Conservation (phyloP, 2,113 vertebrate species). For the Microtus ochrogaster region DNA sequence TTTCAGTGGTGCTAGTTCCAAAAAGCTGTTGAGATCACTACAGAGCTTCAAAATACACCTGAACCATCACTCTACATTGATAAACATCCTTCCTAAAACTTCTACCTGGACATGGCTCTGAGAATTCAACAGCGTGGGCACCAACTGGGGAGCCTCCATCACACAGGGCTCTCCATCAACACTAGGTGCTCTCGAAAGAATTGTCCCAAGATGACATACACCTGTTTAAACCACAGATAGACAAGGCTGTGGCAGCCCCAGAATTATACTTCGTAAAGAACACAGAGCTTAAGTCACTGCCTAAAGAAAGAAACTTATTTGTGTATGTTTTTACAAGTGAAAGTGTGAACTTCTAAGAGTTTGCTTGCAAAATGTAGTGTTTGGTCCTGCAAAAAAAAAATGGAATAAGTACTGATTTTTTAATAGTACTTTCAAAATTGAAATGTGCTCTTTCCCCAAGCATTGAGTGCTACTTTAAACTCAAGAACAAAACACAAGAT, state of each 20-base stretch:
- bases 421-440: neutral
- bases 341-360: neutral
- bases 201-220: neutral
- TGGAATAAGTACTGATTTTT: neutral
- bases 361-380: neutral
- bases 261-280: accelerated
- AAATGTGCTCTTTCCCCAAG: neutral
- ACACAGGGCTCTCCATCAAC: neutral
- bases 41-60: neutral
- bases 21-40: neutral
- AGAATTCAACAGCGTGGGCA: accelerated
- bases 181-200: neutral
- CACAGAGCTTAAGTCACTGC: neutral
- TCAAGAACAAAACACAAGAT: neutral
- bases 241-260: accelerated
- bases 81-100: neutral
- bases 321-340: neutral
- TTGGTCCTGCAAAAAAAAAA: too few species aligned
- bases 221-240: neutral
- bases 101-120: accelerated
- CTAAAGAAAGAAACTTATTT: neutral
- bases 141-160: too few species aligned
- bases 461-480: neutral
- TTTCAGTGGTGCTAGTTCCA: neutral
- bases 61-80: neutral